Evolutionary conservation across 2,113 vertebrate species (phyloP), one percentile per base, ranked within the genome.

Genomic region (Perccottus glenii): DNA sequence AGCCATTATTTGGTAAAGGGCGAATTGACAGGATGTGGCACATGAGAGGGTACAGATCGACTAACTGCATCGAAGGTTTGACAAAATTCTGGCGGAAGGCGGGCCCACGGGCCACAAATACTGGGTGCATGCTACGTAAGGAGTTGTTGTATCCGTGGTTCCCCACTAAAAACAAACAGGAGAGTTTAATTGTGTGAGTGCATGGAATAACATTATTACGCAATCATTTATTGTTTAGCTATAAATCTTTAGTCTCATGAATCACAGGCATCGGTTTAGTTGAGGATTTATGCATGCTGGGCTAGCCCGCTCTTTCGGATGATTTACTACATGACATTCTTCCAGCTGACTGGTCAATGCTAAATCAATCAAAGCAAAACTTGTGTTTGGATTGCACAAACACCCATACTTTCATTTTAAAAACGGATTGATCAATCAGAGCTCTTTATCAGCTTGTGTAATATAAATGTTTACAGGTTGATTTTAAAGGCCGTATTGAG

Each of bases 131-230:
- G 91, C 94, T 95, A 64, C 89, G 92, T 7, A 95, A 16, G 4
- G 67, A 67, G 88, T 96, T 98, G 91, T 96, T 90, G 16, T 96
- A 98, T 70, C 96, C 96, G 0, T 98, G 96, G 91, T 97, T 95
- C 67, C 96, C 95, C 80, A 92, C 96, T 98, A 85, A 6, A 69
- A 56, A 69, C 66, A 87, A 44, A 83, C 16, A 65, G 50, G 4
- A 63, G 50, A 0, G 12, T 11, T 5, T 3, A 43, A 40, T 27
- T 2, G 19, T 50, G 49, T 16, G 19, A 49, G n/a, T 44, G 3
- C 19, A 27, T 27, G 19, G 19, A 27, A 19, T 9, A 60, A 62
- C 61, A 62, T 44, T 5, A 10, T 10, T 58, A 27, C 32, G 4
- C 8, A 40, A 40, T 40, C 38, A 40, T 40, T 40, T 40, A 58